phyloP scores from a whole-genome alignment of 1,140 invertebrate species.

The Physella acuta region DNA sequence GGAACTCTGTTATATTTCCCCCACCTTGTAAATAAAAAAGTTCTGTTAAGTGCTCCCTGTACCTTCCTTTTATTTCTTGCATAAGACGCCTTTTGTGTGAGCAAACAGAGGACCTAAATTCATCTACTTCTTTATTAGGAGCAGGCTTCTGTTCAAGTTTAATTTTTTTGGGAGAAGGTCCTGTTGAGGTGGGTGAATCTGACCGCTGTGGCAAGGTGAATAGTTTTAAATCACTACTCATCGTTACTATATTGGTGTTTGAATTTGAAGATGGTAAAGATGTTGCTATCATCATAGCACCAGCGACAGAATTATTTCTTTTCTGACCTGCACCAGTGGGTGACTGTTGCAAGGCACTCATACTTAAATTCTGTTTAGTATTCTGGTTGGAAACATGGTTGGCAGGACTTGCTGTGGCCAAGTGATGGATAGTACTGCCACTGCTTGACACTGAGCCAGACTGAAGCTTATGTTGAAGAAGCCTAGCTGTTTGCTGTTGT shows the following conservation, averaged over 20 bases:
- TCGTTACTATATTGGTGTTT: not conserved
- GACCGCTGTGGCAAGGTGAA: constrained; percentile 9
- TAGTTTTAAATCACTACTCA: constrained; percentile 15
- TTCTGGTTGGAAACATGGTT: constrained; percentile 46
- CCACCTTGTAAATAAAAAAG: constrained; percentile 81
- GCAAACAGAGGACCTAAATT: constrained; percentile 47
- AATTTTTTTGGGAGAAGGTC: constrained; percentile 54
- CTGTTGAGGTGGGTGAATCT: constrained; percentile 14
- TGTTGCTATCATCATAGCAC: constrained; percentile 25
- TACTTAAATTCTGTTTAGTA: constrained; percentile 24
- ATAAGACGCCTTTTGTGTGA: constrained; percentile 48
- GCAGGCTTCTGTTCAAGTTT: constrained; percentile 56
- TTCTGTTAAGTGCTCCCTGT: constrained; percentile 80
- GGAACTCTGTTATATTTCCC: constrained; percentile 85
- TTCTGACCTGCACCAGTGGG: not conserved
- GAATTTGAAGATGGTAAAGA: constrained; percentile 15
- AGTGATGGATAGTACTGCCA: constrained; percentile 51
- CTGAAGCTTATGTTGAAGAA: constrained; percentile 21
- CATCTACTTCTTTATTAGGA: constrained; percentile 46
- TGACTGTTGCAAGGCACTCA: constrained; percentile 13
- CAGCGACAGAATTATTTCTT: constrained; percentile 21
- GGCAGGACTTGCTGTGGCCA: constrained; percentile 39
- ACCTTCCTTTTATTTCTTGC: constrained; percentile 63
- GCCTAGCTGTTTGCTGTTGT: constrained; percentile 2
- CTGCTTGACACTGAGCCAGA: constrained; percentile 22